Conservation (phyloP, 2,113 vertebrate genomes). For the Bubo bubo region DNA sequence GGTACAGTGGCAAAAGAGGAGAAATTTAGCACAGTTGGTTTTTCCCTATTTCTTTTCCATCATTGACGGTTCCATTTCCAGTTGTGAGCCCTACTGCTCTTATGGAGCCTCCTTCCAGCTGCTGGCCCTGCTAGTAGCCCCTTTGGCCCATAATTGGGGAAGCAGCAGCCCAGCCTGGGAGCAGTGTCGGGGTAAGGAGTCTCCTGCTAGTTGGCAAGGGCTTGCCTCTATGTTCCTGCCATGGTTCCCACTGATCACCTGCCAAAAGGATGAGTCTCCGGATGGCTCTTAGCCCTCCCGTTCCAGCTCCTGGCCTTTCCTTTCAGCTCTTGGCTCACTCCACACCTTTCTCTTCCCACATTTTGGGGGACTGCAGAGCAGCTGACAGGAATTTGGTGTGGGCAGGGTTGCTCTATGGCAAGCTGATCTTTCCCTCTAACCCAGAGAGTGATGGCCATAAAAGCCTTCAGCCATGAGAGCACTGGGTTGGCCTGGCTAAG, state of each 20-base stretch:
- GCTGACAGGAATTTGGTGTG: not conserved
- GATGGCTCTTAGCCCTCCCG: not conserved
- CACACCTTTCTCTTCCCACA: not conserved
- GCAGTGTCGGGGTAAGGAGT: not conserved
- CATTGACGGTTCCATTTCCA: accelerated
- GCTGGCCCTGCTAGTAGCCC: not conserved
- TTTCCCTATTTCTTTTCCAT: not conserved
- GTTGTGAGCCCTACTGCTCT: not conserved
- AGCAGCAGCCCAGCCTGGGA: not conserved
- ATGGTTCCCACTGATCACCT: not conserved
- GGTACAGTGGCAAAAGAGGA: not conserved
- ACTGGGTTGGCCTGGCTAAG: accelerated
- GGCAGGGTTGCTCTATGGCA: not conserved
- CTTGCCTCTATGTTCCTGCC: not conserved
- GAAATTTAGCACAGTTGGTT: not conserved
- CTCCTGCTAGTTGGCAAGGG: not conserved
- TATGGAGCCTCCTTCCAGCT: not conserved
- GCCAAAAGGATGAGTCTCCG: not conserved
- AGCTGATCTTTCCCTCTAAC: not conserved
- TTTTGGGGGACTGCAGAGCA: not conserved
- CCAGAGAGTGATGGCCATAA: not conserved
- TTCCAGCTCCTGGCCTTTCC: not conserved
- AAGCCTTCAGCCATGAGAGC: not conserved
- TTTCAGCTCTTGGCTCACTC: not conserved
- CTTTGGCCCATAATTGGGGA: not conserved